Evolutionary conservation across 2,113 vertebrate species (phyloP).

Genomic region (Lasiurus cinereus): DNA sequence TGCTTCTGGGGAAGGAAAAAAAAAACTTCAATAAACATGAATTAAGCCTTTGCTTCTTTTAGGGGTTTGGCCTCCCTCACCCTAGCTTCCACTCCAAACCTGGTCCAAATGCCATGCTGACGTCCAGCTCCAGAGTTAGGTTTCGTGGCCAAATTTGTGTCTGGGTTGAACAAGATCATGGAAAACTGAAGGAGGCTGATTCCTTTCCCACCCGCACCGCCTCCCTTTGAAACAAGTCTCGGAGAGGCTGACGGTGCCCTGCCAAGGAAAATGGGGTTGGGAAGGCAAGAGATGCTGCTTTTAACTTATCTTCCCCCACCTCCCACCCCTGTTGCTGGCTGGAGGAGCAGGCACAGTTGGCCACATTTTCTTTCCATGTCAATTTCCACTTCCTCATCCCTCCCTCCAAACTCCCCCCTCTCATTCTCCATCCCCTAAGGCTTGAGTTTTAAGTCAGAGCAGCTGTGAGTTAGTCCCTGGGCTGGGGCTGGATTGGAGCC

Average conservation of each 20-base stretch:
- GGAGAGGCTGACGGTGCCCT: constrained; percentile 79
- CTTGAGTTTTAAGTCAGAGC: constrained; percentile 56
- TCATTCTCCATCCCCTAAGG: background rate
- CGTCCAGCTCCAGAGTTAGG: constrained; percentile 65
- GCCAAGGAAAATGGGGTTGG: constrained; percentile 84
- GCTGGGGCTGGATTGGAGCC: fast-evolving
- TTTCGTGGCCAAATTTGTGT: constrained; percentile 81
- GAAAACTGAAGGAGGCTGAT: constrained; percentile 86
- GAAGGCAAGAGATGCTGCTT: constrained; percentile 62
- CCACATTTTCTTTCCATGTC: constrained; percentile 56
- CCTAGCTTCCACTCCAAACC: constrained; percentile 69
- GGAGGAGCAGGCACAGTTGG: constrained; percentile 67
- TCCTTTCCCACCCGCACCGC: constrained; percentile 73
- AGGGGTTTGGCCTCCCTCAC: constrained; percentile 49
- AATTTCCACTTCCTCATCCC: background rate
- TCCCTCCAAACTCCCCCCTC: background rate
- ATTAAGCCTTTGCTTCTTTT: constrained; percentile 49
- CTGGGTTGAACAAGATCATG: constrained; percentile 84
- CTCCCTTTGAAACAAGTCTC: constrained; percentile 79
- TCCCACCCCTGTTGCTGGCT: constrained; percentile 72
- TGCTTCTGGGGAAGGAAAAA: background rate
- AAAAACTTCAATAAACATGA: constrained; percentile 59
- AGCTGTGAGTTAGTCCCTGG: constrained; percentile 48
- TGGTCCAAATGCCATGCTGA: constrained; percentile 73
- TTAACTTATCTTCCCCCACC: constrained; percentile 67